A percentile compares a stretch with the other conserved stretches of the same genome.
Conservation (phyloP, 1,140 invertebrate genomes). For the Lucilia cuprina region DNA sequence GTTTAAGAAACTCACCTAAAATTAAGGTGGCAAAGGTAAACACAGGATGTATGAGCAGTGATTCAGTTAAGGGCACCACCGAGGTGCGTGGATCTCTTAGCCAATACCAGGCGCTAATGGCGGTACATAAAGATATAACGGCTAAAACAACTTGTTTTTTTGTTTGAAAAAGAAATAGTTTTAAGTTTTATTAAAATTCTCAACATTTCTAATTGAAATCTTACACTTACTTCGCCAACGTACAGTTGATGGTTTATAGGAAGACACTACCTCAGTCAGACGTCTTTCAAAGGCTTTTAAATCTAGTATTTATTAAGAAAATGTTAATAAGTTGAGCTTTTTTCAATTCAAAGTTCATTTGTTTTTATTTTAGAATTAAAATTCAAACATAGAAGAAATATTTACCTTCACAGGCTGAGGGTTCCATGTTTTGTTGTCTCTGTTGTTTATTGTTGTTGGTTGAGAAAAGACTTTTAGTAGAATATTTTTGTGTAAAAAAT, state of each 20-base stretch:
- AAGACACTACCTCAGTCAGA: slow-evolving; percentile 94
- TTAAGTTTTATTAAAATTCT: not conserved
- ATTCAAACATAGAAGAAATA: no score
- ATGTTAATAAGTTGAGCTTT: not conserved
- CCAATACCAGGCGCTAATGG: slow-evolving; percentile 93
- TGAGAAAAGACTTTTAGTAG: slow-evolving; percentile 42
- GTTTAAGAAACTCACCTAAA: slow-evolving; percentile 68
- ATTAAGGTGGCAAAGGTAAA: slow-evolving; percentile 90
- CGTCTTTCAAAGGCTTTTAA: slow-evolving; percentile 95
- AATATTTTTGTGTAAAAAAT: not conserved
- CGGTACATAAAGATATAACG: slow-evolving; percentile 85
- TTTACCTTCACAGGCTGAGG: slow-evolving; percentile 58
- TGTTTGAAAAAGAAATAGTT: slow-evolving; percentile 38
- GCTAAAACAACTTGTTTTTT: slow-evolving; percentile 76
- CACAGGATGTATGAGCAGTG: slow-evolving; percentile 93
- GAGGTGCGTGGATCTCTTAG: slow-evolving; percentile 89
- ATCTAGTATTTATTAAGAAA: slow-evolving; percentile 72
- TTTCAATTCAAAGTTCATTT: slow-evolving; percentile 22
- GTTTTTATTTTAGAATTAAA: not conserved
- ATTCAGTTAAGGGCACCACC: slow-evolving; percentile 87
- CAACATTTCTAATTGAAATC: not conserved
- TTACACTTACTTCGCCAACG: slow-evolving; percentile 86
- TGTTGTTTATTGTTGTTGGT: slow-evolving; percentile 47
- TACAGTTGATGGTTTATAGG: slow-evolving; percentile 87
- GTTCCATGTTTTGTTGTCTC: slow-evolving; percentile 53